Percentiles rank a stretch among this genome's conserved stretches.
Conservation (phyloP, 2,888 invertebrate species). For the Caenorhabditis japonica region DNA sequence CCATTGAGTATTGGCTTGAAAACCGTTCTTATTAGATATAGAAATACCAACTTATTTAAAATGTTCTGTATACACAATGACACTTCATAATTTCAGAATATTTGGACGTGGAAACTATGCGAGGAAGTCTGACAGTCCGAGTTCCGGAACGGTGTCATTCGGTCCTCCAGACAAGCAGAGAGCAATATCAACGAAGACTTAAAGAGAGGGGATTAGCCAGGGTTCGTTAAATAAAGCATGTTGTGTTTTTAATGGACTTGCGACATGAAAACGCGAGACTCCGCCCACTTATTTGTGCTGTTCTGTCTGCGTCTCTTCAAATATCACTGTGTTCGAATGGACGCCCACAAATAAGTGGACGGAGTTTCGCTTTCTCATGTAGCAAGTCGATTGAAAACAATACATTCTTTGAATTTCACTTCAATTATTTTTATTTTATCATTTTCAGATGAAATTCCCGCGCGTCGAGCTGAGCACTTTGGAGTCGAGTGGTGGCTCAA, state of each 20-base stretch:
- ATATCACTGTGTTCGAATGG: too few species aligned
- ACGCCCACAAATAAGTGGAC: too few species aligned
- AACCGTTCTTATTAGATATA: too few species aligned
- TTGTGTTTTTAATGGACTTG: too few species aligned
- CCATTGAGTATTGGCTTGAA: too few species aligned
- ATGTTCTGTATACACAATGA: too few species aligned
- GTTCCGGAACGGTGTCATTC: conserved; percentile 65
- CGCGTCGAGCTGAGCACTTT: conserved; percentile 60
- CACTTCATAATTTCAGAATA: conserved; percentile 51
- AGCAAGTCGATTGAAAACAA: too few species aligned
- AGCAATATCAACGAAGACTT: conserved; percentile 63
- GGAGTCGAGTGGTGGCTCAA: conserved; percentile 53
- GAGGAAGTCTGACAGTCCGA: conserved; percentile 57
- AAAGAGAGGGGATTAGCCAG: conserved; percentile 59
- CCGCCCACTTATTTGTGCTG: too few species aligned
- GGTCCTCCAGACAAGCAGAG: conserved; percentile 62
- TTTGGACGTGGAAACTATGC: conserved; percentile 58
- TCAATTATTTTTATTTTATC: not conserved
- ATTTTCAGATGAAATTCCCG: conserved; percentile 58
- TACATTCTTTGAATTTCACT: not conserved
- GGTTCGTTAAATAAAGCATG: conserved; percentile 3
- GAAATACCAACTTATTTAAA: too few species aligned
- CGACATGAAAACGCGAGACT: too few species aligned
- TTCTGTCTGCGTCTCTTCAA: too few species aligned
- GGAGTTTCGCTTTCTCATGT: too few species aligned